These are phyloP conservation scores for Sitophilus oryzae DNA, from an alignment of 1,140 invertebrate genomes.

Conservation along the genomic window DNA sequence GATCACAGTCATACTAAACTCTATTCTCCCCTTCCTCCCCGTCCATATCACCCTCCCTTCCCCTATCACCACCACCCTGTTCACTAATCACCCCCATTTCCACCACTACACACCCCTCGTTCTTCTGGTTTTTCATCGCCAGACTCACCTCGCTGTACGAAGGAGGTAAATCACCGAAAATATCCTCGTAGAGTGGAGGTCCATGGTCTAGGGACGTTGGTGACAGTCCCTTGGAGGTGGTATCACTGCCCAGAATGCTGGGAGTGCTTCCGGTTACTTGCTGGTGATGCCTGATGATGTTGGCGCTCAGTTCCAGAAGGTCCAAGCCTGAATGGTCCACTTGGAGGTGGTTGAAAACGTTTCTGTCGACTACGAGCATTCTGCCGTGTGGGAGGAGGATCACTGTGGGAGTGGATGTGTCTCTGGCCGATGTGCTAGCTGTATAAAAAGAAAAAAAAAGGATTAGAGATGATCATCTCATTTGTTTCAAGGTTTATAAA, in stretches of 20 bases:
- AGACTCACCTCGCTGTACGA: constrained; percentile 41
- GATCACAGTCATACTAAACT: too few species aligned
- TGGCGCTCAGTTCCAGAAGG: constrained; percentile 50
- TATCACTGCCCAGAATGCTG: constrained; percentile 40
- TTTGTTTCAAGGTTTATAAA: neutral
- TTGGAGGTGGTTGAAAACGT: constrained; percentile 49
- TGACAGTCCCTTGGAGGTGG: constrained; percentile 40
- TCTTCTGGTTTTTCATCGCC: constrained; percentile 23
- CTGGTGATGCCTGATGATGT: constrained; percentile 42
- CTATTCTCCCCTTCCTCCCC: too few species aligned
- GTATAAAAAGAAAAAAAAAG: constrained; percentile 21
- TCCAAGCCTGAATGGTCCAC: constrained; percentile 46
- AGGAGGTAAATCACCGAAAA: constrained; percentile 43
- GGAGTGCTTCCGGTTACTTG: constrained; percentile 34
- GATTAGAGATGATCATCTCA: neutral
- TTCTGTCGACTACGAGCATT: constrained; percentile 53
- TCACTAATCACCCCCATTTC: neutral
- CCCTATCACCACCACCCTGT: too few species aligned
- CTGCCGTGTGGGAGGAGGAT: constrained; percentile 53
- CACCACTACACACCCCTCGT: neutral
- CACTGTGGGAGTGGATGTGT: constrained; percentile 46
- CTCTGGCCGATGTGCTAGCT: constrained; percentile 33
- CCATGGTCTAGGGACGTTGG: constrained; percentile 39
- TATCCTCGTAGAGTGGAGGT: constrained; percentile 42
- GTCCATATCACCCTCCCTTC: too few species aligned